phyloP scores from a whole-genome alignment of 2,797 vertebrate species.

The Vireo griseus region DNA sequence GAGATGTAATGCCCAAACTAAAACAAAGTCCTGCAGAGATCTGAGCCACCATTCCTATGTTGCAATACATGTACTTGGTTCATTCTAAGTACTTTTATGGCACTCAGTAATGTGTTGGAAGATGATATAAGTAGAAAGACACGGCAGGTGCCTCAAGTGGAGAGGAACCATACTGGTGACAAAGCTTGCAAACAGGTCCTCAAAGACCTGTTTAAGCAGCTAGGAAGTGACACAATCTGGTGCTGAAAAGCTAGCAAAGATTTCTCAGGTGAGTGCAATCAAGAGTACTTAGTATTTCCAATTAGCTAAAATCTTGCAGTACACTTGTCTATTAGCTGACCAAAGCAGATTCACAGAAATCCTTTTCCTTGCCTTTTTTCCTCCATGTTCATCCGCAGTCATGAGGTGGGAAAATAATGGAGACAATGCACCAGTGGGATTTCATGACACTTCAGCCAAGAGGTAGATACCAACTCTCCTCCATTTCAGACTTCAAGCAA shows the following conservation, averaged over 20 bases:
- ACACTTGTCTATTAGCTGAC: neutral
- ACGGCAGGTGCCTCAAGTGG: neutral
- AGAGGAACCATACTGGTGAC: neutral
- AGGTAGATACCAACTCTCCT: neutral
- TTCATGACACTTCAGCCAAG: neutral
- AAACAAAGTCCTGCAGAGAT: neutral
- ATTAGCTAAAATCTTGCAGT: neutral
- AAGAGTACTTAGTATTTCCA: neutral
- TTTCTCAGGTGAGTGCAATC: fast-evolving
- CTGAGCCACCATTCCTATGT: neutral
- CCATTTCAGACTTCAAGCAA: neutral
- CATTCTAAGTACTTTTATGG: neutral
- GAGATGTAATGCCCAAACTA: neutral
- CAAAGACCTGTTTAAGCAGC: neutral
- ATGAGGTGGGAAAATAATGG: neutral
- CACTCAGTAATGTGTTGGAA: neutral
- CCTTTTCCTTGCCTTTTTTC: neutral
- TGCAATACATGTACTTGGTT: neutral
- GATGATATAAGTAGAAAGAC: neutral
- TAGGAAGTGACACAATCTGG: neutral
- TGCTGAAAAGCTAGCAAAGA: neutral
- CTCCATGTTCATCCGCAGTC: neutral
- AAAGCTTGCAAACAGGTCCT: neutral
- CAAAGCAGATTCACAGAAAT: neutral
- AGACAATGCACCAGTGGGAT: neutral